Base-by-base conservation (phyloP, 1,140 invertebrate genomes). In the Acyrthosiphon pisum region DNA sequence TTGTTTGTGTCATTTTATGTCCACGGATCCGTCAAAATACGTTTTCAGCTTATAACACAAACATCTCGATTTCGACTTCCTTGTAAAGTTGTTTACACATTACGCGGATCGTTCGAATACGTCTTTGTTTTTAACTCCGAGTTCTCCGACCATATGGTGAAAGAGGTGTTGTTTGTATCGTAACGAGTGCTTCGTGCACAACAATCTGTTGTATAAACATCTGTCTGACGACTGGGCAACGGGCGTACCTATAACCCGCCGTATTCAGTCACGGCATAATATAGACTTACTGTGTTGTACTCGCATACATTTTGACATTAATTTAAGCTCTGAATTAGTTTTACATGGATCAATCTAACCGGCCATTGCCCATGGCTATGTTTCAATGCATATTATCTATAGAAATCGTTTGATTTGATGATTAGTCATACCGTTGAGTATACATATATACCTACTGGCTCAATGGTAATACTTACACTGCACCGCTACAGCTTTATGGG, bases 171-270 rank as follows among this genome's bases (percentile, higher is more conserved):
- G 46, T 88, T n/a, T 50, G n/a, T 35, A 46, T 90, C 89, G 56
- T 90, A 56, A 68, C 89, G 89, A 90, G 53, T 60, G 41, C 23
- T 90, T 90, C 89, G 89, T 90, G 89, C 89, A 60, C 26, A 18
- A 68, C 41, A 68, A 68, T 44, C 14, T 41, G 37, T 37, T 20
- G n/a, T 41, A 26, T n/a, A 68, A 90, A 90, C 89, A 90, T 90
- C 56, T 90, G 89, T 90, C 56, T 30, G 89, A 68, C 56, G 56
- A 68, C 48, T 56, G 8, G 76, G 3, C 76, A 83, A 37, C 44
- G 56, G 89, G 56, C 26, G 56, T 90, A 46, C 26, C 46, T 68
- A 60, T 20, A 90, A 53, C 2, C 26, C 37, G 37, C 26, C 53
- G 37, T 90, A 90, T 90, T 90, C 20, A 89, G 87, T 41, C 50